Base-by-base conservation (phyloP, 2,113 vertebrate species). In the Ivindomyrus marchei region DNA sequence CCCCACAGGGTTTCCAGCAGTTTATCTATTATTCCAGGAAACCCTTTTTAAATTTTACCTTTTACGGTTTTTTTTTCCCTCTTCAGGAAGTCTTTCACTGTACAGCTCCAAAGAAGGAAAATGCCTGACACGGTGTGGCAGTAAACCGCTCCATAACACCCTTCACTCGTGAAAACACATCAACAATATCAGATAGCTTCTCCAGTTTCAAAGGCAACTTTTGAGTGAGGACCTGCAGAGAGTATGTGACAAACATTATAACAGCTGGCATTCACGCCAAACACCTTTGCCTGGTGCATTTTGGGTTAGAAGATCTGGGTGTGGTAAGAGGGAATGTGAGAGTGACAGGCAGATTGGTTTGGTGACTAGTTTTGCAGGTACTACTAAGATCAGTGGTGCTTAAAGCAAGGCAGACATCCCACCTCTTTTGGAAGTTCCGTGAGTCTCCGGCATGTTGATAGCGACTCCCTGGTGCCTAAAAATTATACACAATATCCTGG, bases 121-220 rank as follows among this genome's bases (percentile, higher is more conserved):
- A 70, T 31, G n/a, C 62, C 10, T 70, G 3, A 70, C 62, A 70
- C 10, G 10, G n/a, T 70, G 62, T 70, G 62, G 74, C 74, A 80
- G 31, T 19, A 80, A 80, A 19, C 31, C 15, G 2, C 17, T 80
- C 17, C 46, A 4, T 77, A 24, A 24, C 49, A 53, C 47, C 21
- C 86, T 87, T 39, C 8, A 42, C 49, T 85, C 58, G 50, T 56
- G 31, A 56, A 53, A 53, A 46, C 24, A 36, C n/a, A 27, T 27
- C 86, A 21, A 31, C 50, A 39, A 53, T 87, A 87, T 87, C 49
- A 58, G 31, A 42, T 87, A 50, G 58, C 86, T 53, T 87, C 50
- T 87, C 27, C 50, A 36, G 50, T 87, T 87, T 87, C 86, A 87
- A 53, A 53, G 86, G 27, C n/a, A 87, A 49, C 46, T 87, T 87